A percentile compares a stretch with the other conserved stretches of the same genome.
These are phyloP conservation scores for Penaeus chinensis DNA, from an alignment of 1,140 invertebrate genomes.

Conservation along the genomic window DNA sequence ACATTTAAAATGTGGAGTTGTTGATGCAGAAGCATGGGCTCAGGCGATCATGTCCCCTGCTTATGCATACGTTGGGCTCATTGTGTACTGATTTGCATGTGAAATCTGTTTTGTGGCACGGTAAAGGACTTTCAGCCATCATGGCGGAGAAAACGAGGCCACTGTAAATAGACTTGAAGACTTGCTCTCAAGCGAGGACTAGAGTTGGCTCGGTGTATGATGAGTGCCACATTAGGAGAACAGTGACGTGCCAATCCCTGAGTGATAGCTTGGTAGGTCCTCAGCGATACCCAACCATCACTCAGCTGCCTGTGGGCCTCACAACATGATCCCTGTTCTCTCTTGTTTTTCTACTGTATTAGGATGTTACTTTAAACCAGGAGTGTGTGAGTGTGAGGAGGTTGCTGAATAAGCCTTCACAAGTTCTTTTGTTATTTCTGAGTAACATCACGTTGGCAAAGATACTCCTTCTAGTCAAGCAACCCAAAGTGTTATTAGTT, in stretches of 20 bases:
- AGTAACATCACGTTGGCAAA: slow-evolving; percentile 43
- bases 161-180: slow-evolving; percentile 31
- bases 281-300: slow-evolving; percentile 9
- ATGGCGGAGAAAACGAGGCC: slow-evolving; percentile 5
- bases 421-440: slow-evolving; percentile 18
- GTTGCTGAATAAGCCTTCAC: slow-evolving; percentile 33
- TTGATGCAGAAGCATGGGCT: slow-evolving; percentile 52
- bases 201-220: slow-evolving; percentile 20
- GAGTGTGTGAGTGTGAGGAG: slow-evolving; percentile 41
- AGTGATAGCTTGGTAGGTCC: slow-evolving; percentile 5
- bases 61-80: slow-evolving; percentile 45
- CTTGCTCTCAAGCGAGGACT: slow-evolving; percentile 34
- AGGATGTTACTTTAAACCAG: slow-evolving; percentile 23
- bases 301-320: slow-evolving; percentile 32
- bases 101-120: slow-evolving; percentile 38
- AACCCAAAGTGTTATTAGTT: slow-evolving; percentile 48
- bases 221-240: slow-evolving; percentile 28
- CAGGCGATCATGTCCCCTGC: slow-evolving; percentile 56
- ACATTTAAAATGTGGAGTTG: slow-evolving; percentile 37
- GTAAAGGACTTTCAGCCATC: slow-evolving; percentile 28
- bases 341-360: slow-evolving; percentile 52
- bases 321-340: slow-evolving; percentile 60
- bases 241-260: slow-evolving; percentile 45
- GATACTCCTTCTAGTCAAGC: slow-evolving; percentile 56
- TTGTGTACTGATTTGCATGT: slow-evolving; percentile 32